Evolutionary conservation across 2,888 invertebrate species (phyloP), one percentile per base, ranked within the genome.

Genomic region (Chalcosyrphus nemorum): DNA sequence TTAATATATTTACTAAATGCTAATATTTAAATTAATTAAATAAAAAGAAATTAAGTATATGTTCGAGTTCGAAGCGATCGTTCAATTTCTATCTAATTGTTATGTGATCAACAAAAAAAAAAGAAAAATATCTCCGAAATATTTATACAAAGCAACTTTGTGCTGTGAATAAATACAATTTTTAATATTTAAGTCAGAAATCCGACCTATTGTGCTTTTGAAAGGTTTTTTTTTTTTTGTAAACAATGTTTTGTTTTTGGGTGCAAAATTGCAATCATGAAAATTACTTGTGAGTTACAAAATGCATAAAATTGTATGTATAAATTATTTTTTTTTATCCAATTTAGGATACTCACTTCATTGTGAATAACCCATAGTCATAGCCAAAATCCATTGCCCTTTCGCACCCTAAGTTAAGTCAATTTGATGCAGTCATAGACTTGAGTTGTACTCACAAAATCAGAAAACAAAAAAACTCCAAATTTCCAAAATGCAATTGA

Each of bases 251-350:
- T 59, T 81, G 76, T 41, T 76, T 81, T 71, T 76, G 81, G 81
- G 35, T 70, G 24, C 76, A 81, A 56, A 63, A 47, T 70, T 75
- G 75, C 75, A 75, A 70, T 71, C 70, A 70, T 15, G 57, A 57
- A 57, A 47, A 76, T 76, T 65, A 76, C 70, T 75, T 76, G 76
- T 76, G 81, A 81, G 81, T 81, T 76, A 52, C 41, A 76, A 71
- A 65, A 52, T 54, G 24, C 57, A 65, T 65, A 32, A 47, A 47
- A 24, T 19, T 59, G 35, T 27, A 27, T 41, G 17, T 27, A 54
- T 11, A 29, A 43, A 45, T 38, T 19, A 43, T 32, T 13, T 19
- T 32, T 6, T 43, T 4, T 5, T 29, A 15, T 21, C 52, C 24
- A 15, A 59, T 24, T 41, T 21, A 59, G 57, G 66, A 41, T 52